These are phyloP conservation scores for Cheilosia vernalis DNA, from an alignment of 2,888 invertebrate genomes.

Conservation along the genomic window DNA sequence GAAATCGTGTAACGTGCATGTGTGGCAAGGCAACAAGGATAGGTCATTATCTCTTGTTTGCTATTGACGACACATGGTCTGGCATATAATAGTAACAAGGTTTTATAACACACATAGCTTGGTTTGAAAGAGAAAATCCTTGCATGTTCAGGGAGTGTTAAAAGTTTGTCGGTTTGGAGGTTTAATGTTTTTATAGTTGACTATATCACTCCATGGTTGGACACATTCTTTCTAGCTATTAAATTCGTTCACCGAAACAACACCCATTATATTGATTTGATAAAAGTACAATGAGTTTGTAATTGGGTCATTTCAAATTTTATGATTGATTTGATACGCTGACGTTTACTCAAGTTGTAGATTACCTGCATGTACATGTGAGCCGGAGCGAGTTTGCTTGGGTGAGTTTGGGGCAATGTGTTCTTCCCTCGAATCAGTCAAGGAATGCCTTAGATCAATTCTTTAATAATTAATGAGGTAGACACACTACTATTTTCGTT, in stretches of 20 bases:
- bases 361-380: slow-evolving; percentile 4
- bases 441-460: slow-evolving; percentile 12
- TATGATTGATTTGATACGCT: slow-evolving; percentile 44
- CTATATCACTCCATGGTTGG: background rate
- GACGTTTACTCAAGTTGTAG: slow-evolving; percentile 27
- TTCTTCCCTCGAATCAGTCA: background rate
- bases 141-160: slow-evolving; percentile 37
- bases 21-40: slow-evolving; percentile 16
- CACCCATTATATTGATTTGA: slow-evolving; percentile 32
- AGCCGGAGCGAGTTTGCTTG: background rate
- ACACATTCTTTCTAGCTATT: slow-evolving; percentile 18
- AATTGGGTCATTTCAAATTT: slow-evolving; percentile 50
- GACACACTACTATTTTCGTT: background rate
- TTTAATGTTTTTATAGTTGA: slow-evolving; percentile 11
- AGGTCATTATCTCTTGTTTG: slow-evolving; percentile 36
- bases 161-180: slow-evolving; percentile 11
- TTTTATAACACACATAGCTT: background rate
- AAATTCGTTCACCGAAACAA: slow-evolving; percentile 19
- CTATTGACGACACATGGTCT: slow-evolving; percentile 17
- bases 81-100: slow-evolving; percentile 23
- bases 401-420: background rate
- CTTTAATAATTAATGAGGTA: slow-evolving; percentile 22
- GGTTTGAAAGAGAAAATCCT: background rate
- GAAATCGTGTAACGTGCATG: background rate
- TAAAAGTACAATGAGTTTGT: slow-evolving; percentile 41